phyloP scores from a whole-genome alignment of 2,797 vertebrate species.

The Apodemus agrarius region DNA sequence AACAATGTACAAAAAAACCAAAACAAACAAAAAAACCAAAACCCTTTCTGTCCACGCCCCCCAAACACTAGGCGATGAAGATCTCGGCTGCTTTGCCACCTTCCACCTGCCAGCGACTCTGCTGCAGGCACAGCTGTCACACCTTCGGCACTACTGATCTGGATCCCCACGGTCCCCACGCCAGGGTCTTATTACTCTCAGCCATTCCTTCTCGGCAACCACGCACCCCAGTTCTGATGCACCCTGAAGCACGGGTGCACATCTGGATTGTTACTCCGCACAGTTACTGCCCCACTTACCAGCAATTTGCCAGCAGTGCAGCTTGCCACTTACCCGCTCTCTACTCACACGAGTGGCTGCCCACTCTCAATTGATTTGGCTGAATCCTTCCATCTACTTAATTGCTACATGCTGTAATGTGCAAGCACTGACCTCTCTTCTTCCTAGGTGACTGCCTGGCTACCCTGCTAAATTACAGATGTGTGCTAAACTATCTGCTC shows the following conservation, averaged over 20 bases:
- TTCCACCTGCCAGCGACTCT: neutral
- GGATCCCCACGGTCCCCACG: neutral
- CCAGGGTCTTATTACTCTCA: neutral
- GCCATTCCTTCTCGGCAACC: neutral
- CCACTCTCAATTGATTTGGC: neutral
- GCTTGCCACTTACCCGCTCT: neutral
- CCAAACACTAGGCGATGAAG: conserved; percentile 1
- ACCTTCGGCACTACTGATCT: neutral
- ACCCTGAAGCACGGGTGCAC: conserved; percentile 5
- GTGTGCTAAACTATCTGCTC: neutral
- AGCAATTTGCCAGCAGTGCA: neutral
- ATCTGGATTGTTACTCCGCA: neutral
- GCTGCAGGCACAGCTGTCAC: neutral
- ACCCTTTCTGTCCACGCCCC: neutral
- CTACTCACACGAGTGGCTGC: neutral
- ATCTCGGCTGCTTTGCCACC: conserved; percentile 17
- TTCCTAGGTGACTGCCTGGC: neutral
- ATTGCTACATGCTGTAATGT: neutral
- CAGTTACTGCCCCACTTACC: neutral
- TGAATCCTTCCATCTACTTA: neutral
- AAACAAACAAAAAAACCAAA: too few relatives aligned
- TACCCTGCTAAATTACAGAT: conserved; percentile 49
- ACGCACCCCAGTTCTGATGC: conserved; percentile 23
- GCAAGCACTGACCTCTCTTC: neutral
- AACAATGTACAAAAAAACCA: neutral